Percentiles rank a stretch among this genome's conserved stretches.
phyloP scores from a whole-genome alignment of 2,797 vertebrate species.

The Falco rusticolus region DNA sequence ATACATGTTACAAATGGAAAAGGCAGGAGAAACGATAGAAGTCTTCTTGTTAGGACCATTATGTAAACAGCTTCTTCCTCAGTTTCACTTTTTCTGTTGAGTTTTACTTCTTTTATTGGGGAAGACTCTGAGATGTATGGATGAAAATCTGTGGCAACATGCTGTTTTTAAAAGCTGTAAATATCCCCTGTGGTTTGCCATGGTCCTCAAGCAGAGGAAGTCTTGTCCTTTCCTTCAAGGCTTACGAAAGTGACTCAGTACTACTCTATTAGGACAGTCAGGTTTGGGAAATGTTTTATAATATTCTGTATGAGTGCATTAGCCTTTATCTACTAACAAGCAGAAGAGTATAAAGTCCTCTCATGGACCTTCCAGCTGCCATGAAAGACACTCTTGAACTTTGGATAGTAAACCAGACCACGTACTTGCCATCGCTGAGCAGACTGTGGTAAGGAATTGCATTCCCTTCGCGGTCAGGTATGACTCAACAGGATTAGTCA shows the following conservation, averaged over 20 bases:
- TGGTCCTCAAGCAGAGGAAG: background rate
- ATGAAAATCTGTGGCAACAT: background rate
- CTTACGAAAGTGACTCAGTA: background rate
- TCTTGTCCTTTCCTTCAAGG: background rate
- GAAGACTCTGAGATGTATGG: background rate
- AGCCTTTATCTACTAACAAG: background rate
- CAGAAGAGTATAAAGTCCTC: background rate
- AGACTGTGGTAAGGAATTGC: background rate
- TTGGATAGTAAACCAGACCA: background rate
- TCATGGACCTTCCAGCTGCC: background rate
- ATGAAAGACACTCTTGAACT: background rate
- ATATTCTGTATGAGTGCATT: background rate
- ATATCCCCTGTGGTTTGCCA: background rate
- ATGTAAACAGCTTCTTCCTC: background rate
- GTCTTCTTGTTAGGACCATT: background rate
- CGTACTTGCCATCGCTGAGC: background rate
- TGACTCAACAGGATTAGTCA: background rate
- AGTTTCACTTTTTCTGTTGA: background rate
- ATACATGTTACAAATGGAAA: background rate
- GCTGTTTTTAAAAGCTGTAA: background rate
- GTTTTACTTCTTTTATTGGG: background rate
- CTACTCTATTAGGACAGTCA: background rate
- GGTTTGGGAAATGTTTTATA: background rate
- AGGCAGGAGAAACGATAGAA: background rate
- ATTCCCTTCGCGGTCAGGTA: background rate